Base-by-base conservation (phyloP, 2,113 vertebrate species). In the Ophthalmolycus amberensis region DNA sequence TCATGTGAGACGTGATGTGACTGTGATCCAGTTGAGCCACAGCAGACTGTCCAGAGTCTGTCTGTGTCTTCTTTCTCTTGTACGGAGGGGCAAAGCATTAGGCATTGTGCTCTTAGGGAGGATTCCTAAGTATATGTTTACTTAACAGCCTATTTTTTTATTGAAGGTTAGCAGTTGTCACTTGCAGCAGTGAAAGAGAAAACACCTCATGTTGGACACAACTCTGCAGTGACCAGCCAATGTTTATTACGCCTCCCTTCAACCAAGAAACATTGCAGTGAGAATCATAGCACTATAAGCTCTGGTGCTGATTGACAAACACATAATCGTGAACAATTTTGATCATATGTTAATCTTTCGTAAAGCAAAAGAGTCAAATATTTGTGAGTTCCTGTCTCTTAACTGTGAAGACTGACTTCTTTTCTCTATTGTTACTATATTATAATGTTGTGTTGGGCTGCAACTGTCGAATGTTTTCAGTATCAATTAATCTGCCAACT, bases 1-100 rank as follows among this genome's bases (percentile, higher is more conserved):
- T 81, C 66, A 79, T 48, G 56, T 58, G 71, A 74, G 60, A 79
- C 50, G 34, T 6, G 66, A 59, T 73, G 67, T 77, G 62, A 80
- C 32, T 77, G 18, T 76, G 79, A 86, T 84, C 64, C 44, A 89
- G 70, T 84, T 68, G 76, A 78, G 56, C 60, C 69, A 59, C 42
- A 46, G 78, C 78, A 65, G 71, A 42, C 9, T 65, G 79, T 76
- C 56, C 65, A 37, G 46, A 82, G 73, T 5, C 46, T 22, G 11
- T 66, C 73, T 65, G 48, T 62, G 48, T 79, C 69, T 73, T 34
- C 65, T 29, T 60, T 80, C 44, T 37, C 32, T 75, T 50, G 37
- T 66, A 48, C 58, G 12, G 25, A 80, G 27, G 65, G 34, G 12
- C 48, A 62, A 50, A 75, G 77, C 59, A 68, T 6, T 22, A 29